These are phyloP conservation scores for Fringilla coelebs DNA, from an alignment of 2,797 vertebrate genomes.

Conservation along the genomic window DNA sequence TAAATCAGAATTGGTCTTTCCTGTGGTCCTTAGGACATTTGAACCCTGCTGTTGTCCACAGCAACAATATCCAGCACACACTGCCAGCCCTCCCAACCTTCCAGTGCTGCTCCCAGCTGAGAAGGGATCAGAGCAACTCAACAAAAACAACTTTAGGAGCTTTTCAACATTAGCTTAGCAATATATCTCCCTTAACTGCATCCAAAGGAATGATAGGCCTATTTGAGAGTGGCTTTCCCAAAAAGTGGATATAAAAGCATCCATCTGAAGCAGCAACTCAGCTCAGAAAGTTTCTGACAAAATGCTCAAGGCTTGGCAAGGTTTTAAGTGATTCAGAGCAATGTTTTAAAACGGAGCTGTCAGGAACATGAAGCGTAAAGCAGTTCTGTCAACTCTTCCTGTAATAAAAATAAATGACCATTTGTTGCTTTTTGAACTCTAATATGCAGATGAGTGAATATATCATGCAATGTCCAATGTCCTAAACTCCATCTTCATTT, in stretches of 20 bases:
- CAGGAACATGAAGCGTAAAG: neutral
- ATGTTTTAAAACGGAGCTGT: neutral
- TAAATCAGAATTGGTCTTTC: neutral
- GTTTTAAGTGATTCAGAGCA: neutral
- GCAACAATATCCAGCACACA: neutral
- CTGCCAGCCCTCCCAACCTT: neutral
- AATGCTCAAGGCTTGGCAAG: neutral
- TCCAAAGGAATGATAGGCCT: neutral
- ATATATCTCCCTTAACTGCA: neutral
- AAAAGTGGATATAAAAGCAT: neutral
- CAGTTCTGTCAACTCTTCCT: neutral
- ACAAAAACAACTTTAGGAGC: neutral
- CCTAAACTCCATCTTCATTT: slow-evolving; percentile 14
- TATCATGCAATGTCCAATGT: neutral
- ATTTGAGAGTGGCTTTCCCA: neutral
- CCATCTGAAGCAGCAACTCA: neutral
- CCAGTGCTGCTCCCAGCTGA: neutral
- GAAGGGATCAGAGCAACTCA: neutral
- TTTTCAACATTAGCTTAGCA: neutral
- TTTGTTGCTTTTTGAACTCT: slow-evolving; percentile 23
- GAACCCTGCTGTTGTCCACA: neutral
- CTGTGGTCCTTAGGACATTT: neutral
- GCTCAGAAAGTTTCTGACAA: neutral
- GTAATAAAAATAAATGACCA: slow-evolving; percentile 48
- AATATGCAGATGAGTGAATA: neutral